Conservation (phyloP, 1,140 invertebrate species). For the Caenorhabditis remanei region DNA sequence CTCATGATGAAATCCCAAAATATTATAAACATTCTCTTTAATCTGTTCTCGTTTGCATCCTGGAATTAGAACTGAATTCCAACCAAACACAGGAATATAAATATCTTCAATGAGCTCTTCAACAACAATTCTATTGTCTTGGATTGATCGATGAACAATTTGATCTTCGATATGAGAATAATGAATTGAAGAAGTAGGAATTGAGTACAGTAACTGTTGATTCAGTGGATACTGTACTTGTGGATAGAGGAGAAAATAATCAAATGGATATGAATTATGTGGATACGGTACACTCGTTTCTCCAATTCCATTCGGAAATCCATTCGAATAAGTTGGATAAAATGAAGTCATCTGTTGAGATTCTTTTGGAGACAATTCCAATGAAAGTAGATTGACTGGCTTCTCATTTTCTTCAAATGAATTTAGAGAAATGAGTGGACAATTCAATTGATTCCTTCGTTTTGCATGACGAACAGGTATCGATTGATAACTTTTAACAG, state of each 20-base stretch:
- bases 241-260: not conserved
- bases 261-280: not conserved
- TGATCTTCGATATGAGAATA: too few relatives aligned
- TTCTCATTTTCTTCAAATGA: not conserved
- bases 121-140: not conserved
- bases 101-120: not conserved
- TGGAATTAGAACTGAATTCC: slow-evolving; percentile 15
- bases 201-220: not conserved
- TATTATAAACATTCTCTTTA: not conserved
- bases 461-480: slow-evolving; percentile 1
- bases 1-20: not conserved
- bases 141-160: not conserved
- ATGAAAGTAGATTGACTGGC: not conserved
- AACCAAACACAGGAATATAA: slow-evolving; percentile 19
- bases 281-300: not conserved
- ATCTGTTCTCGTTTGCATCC: not conserved
- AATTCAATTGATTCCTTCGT: not conserved
- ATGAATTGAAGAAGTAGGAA: not conserved
- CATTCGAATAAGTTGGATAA: not conserved
- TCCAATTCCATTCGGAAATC: not conserved
- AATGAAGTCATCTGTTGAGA: not conserved
- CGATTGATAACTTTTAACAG: slow-evolving; percentile 1
- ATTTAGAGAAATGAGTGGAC: not conserved
- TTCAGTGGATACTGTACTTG: slow-evolving; percentile 15
- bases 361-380: not conserved